Evolutionary conservation across 2,113 vertebrate genomes (phyloP).

Genomic region (Perca fluviatilis): DNA sequence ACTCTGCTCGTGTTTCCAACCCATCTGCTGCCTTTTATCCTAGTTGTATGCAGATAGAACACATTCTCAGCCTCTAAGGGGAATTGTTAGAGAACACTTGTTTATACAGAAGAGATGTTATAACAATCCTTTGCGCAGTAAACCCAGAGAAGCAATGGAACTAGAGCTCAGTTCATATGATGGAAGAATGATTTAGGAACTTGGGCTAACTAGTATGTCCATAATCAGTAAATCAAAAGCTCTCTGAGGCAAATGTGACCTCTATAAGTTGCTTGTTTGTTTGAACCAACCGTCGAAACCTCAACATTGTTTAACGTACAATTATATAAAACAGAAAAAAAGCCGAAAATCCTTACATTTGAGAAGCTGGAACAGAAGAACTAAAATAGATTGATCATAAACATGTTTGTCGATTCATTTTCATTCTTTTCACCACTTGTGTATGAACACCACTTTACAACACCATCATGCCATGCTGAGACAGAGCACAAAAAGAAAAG

Average conservation of each 20-base stretch:
- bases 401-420: background rate
- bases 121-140: conserved; percentile 39
- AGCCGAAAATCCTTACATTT: background rate
- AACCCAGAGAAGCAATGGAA: conserved; percentile 24
- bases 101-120: conserved; percentile 19
- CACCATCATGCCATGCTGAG: background rate
- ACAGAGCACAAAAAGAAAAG: background rate
- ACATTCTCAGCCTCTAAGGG: conserved; percentile 38
- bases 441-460: background rate
- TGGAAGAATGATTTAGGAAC: conserved; percentile 29
- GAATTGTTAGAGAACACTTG: conserved; percentile 36
- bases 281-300: background rate
- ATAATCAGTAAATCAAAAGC: conserved; percentile 6
- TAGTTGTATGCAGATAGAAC: conserved; percentile 56
- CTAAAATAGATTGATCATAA: background rate
- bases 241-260: background rate
- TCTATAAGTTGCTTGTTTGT: background rate
- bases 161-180: background rate
- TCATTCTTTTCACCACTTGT: background rate
- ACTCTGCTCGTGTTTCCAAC: conserved; percentile 46
- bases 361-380: background rate
- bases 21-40: conserved; percentile 66
- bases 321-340: background rate
- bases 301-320: background rate
- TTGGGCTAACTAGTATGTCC: background rate